A percentile compares a stretch with the other conserved stretches of the same genome.
Evolutionary conservation across 1,140 invertebrate species (phyloP).

Genomic region (Aricia agestis): DNA sequence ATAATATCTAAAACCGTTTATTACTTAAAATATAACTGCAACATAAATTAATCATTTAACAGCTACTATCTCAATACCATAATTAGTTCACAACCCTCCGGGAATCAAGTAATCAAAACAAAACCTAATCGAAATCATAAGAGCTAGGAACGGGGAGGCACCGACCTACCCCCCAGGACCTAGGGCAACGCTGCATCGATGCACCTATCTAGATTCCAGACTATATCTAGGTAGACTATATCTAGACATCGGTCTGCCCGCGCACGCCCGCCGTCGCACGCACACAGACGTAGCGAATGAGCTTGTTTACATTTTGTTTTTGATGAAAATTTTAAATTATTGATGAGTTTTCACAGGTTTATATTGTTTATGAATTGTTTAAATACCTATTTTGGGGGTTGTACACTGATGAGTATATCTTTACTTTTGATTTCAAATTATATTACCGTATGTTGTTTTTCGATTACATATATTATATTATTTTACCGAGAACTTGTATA

Average conservation of each 20-base stretch:
- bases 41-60: not conserved
- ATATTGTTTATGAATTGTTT: no score
- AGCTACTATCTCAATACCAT: not conserved
- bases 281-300: conserved; percentile 15
- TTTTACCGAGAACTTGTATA: no score
- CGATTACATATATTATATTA: no score
- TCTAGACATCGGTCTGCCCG: conserved; percentile 42
- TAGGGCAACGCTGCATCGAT: conserved; percentile 64
- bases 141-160: conserved; percentile 29
- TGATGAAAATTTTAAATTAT: not conserved
- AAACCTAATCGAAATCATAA: not conserved
- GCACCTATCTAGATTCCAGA: conserved; percentile 43
- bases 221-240: conserved; percentile 23
- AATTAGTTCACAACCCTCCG: not conserved
- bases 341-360: not conserved
- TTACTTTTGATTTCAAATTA: no score
- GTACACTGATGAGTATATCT: no score
- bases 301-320: conserved; percentile 22
- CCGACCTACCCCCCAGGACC: conserved; percentile 62
- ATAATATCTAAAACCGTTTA: no score
- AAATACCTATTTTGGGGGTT: no score
- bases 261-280: conserved; percentile 25
- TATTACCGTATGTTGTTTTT: no score
- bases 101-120: not conserved
- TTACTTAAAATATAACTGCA: no score